Conservation (phyloP, 2,888 invertebrate genomes). For the Ctena decussata region DNA sequence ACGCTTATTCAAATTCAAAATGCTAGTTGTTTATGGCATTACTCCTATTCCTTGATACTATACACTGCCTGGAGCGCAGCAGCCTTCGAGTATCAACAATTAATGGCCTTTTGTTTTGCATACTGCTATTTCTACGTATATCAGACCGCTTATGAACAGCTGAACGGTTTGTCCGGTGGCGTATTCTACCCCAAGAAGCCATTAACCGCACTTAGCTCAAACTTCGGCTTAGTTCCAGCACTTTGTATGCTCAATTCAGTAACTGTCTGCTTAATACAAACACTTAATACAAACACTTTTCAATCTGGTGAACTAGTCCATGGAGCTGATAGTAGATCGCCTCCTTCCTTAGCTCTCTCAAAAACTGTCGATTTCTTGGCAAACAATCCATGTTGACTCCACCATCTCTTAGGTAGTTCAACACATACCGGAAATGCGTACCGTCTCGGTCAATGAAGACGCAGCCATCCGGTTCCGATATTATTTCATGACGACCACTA, state of each 20-base stretch:
- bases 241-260: not conserved
- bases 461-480: conserved; percentile 79
- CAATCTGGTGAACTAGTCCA: conserved; percentile 81
- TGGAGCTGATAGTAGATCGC: conserved; percentile 83
- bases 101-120: too few relatives aligned
- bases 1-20: too few relatives aligned
- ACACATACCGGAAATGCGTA: conserved; percentile 83
- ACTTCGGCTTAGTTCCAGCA: not conserved
- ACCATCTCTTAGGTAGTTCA: conserved; percentile 85
- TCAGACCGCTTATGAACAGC: too few relatives aligned
- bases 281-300: conserved; percentile 68
- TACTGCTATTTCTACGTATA: too few relatives aligned
- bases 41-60: too few relatives aligned
- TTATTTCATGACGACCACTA: conserved; percentile 81
- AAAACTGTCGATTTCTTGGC: conserved; percentile 79
- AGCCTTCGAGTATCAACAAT: too few relatives aligned
- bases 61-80: too few relatives aligned
- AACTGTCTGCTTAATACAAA: not conserved
- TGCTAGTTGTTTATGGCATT: too few relatives aligned
- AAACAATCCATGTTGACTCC: conserved; percentile 78
- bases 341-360: conserved; percentile 81
- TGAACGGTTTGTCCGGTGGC: too few relatives aligned
- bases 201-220: too few relatives aligned
- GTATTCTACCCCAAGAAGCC: too few relatives aligned
- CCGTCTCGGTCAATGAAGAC: conserved; percentile 84